phyloP scores from a whole-genome alignment of 1,140 invertebrate species.

The Pinna nobilis region DNA sequence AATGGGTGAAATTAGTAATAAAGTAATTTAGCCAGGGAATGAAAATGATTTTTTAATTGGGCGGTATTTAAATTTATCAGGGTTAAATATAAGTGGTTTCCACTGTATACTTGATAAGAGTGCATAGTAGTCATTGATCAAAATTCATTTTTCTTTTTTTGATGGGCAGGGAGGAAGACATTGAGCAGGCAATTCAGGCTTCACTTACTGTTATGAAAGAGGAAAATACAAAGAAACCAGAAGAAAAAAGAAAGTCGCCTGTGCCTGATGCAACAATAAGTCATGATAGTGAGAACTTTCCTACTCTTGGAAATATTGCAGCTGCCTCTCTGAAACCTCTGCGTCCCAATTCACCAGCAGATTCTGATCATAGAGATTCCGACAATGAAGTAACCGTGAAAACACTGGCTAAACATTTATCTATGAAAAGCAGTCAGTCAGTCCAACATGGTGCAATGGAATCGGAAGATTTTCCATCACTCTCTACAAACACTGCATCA shows the following conservation, averaged over 20 bases:
- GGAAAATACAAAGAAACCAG: conserved; percentile 32
- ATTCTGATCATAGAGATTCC: conserved; percentile 19
- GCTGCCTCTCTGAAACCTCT: background rate
- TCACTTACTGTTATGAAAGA: conserved; percentile 57
- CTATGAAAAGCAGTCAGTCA: conserved; percentile 50
- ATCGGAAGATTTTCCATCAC: conserved; percentile 66
- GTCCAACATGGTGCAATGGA: conserved; percentile 51
- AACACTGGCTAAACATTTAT: conserved; percentile 54
- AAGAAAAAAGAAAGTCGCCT: conserved; percentile 29
- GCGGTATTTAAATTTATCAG: no score
- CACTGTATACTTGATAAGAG: background rate
- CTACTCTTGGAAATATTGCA: conserved; percentile 32
- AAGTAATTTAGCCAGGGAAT: background rate
- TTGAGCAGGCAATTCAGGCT: conserved; percentile 58
- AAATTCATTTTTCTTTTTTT: background rate
- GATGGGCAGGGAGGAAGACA: conserved; percentile 50
- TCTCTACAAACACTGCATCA: conserved; percentile 17
- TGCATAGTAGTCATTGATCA: background rate
- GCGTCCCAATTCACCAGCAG: conserved; percentile 13
- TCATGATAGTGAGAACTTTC: conserved; percentile 45
- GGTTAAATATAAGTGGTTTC: no score
- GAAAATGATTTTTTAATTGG: conserved; percentile 1
- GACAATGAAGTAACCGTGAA: conserved; percentile 27
- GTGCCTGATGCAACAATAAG: conserved; percentile 40
- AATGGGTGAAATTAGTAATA: background rate